phyloP scores from a whole-genome alignment of 1,140 invertebrate genomes.

The Piezodorus guildinii region DNA sequence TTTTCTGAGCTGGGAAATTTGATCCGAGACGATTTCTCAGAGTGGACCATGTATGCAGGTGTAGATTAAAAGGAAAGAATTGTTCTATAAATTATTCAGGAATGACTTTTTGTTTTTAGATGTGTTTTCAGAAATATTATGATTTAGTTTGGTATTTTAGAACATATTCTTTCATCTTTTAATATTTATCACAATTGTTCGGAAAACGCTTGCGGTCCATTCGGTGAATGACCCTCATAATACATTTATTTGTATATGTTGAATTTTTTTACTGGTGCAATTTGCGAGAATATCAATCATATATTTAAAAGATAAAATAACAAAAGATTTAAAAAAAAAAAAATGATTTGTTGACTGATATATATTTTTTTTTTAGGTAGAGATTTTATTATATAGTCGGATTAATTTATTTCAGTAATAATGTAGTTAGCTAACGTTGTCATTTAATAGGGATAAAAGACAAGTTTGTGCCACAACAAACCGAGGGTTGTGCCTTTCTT shows the following conservation, averaged over 20 bases:
- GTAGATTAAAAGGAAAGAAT: no score
- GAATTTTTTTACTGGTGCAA: no score
- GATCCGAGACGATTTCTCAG: no score
- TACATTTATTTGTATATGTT: background rate
- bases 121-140: no score
- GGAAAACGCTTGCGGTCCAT: background rate
- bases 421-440: slow-evolving; percentile 8
- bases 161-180: no score
- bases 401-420: slow-evolving; percentile 2
- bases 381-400: background rate
- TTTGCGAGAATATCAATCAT: background rate
- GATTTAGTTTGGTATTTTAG: no score
- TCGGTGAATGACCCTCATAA: background rate
- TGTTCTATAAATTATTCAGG: no score
- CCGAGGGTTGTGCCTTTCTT: slow-evolving; percentile 7
- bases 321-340: background rate
- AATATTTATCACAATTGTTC: no score
- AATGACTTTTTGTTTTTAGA: no score
- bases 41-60: no score
- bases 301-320: background rate
- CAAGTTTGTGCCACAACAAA: slow-evolving; percentile 12
- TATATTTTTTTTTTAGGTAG: background rate
- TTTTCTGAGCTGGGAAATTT: no score
- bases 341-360: background rate
- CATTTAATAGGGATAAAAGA: background rate